Base-by-base conservation (phyloP, 2,113 vertebrate species). In the Meleagris gallopavo region DNA sequence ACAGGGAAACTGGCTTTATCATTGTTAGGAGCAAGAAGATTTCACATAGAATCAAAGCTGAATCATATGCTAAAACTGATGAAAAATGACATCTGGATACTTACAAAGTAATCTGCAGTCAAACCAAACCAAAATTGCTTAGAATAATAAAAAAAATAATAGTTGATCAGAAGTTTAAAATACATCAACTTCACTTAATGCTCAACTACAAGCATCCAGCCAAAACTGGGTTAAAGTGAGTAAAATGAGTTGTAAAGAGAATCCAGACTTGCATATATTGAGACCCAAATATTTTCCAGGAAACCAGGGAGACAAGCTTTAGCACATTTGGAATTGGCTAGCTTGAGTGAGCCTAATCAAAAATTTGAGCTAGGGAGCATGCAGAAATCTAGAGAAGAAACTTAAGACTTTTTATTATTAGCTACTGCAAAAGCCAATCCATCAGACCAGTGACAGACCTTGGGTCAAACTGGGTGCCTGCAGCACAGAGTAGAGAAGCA, bases 231-330 rank as follows among this genome's bases (percentile, higher is more conserved):
- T 62, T 70, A 27, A 80, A 88, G 38, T 2, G 6, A 91, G 41
- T 54, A 89, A 92, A 94, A 91, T 16, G 2, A 88, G 43, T 2
- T 86, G 89, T 79, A 89, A 86, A 67, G 67, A 79, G 4, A 43
- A 77, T 41, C 54, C 46, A 83, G 72, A 60, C 45, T 52, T 71
- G 41, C 9, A 38, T 40, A 76, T 54, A 89, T 55, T 10, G 40
- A 93, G 11, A 14, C 38, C 89, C 83, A 91, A 95, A 96, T 94
- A 95, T 95, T 94, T 96, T 93, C 72, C 72, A 83, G 2, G 89
- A 86, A 97, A 97, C 88, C 85, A 91, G 17, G 93, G 93, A 93
- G 57, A 95, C 65, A 57, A 90, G 73, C 30, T 58, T 84, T 69
- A 13, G 9, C 30, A 80, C 81, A 46, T 48, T n/a, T 24, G 10